Evolutionary conservation across 2,797 vertebrate species (phyloP).

Genomic region (Fistularia commersonii): DNA sequence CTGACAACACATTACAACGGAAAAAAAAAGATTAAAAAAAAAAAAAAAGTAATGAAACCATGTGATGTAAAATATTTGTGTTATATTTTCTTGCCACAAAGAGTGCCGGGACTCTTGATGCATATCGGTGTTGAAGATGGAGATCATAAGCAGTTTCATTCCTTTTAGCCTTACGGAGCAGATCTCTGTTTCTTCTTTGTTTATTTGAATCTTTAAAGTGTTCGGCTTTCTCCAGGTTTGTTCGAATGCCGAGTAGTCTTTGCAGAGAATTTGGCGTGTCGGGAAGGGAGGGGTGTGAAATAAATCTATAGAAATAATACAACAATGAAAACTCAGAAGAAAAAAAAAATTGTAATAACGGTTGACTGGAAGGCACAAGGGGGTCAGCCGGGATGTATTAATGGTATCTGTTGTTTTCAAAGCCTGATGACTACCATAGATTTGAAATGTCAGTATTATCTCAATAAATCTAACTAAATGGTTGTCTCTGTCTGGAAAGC

Average conservation of each 20-base stretch:
- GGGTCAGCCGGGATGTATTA: constrained; percentile 67
- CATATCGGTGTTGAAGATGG: constrained; percentile 70
- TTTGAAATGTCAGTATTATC: constrained; percentile 82
- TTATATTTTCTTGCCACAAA: constrained; percentile 56
- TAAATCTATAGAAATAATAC: constrained; percentile 17
- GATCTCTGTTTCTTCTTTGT: constrained; percentile 44
- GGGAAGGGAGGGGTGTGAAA: constrained; percentile 17
- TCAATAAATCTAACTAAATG: constrained; percentile 79
- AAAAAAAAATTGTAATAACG: constrained; percentile 40
- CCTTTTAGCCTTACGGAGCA: constrained; percentile 66
- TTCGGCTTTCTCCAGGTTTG: constrained; percentile 60
- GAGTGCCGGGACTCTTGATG: constrained; percentile 58
- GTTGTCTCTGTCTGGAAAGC: constrained; percentile 32
- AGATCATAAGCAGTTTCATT: constrained; percentile 68
- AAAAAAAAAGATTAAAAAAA: constrained; percentile 26
- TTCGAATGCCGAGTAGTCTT: constrained; percentile 50
- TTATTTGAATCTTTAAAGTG: constrained; percentile 55
- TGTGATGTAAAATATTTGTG: constrained; percentile 70
- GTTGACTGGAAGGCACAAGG: constrained; percentile 48
- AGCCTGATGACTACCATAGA: constrained; percentile 72
- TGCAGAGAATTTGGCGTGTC: constrained; percentile 43
- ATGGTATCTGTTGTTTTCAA: constrained; percentile 74
- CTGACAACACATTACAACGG: constrained; percentile 59
- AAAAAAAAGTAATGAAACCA: constrained; percentile 53
- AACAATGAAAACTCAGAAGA: constrained; percentile 42